Evolutionary conservation across 1,140 invertebrate species (phyloP), one percentile per base, ranked within the genome.

Genomic region (Drosophila auraria): DNA sequence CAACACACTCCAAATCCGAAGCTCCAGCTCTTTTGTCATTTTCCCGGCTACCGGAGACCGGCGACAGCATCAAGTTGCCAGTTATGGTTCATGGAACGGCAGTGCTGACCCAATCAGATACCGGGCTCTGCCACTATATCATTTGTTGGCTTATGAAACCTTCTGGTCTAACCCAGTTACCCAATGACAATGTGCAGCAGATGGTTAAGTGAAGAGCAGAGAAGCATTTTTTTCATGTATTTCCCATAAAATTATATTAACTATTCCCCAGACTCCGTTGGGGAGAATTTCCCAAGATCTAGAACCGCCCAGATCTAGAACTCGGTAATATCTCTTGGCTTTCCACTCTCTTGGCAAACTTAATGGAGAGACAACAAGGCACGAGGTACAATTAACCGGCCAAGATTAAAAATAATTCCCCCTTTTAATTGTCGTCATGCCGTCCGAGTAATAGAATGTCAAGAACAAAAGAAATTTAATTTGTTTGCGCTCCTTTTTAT

Each of bases 391-490:
- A 42, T 70, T 72, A 50, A 42, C 44, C 49, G 20, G 36, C 27
- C 27, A 17, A 71, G 38, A 73, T 51, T 36, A 59, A 42, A 51
- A 20, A 25, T 61, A 73, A 74, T 73, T 61, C 15, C 30, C 36
- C 20, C 14, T 9, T 49, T 53, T 74, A 74, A 74, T 74, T 60
- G 25, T 40, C 20, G 36, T 40, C 56, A 30, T 15, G 69, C 70
- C 69, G 54, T 27, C 27, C 66, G 30, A n/a, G 54, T 40, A 56
- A 56, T 40, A 56, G 53, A 56, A 38, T 69, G 47, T 53, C 71
- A 74, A 74, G 69, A 74, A 73, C 56, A 73, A 61, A 61, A 73
- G 71, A 74, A 74, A 74, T 74, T 74, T 74, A 74, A 74, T 73
- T 61, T 11, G 45, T 23, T 61, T 74, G 71, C n/a, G 47, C 71